Percentiles rank a stretch among this genome's conserved stretches.
These are phyloP conservation scores for Ophthalmolycus amberensis DNA, from an alignment of 2,113 vertebrate genomes.

Conservation along the genomic window DNA sequence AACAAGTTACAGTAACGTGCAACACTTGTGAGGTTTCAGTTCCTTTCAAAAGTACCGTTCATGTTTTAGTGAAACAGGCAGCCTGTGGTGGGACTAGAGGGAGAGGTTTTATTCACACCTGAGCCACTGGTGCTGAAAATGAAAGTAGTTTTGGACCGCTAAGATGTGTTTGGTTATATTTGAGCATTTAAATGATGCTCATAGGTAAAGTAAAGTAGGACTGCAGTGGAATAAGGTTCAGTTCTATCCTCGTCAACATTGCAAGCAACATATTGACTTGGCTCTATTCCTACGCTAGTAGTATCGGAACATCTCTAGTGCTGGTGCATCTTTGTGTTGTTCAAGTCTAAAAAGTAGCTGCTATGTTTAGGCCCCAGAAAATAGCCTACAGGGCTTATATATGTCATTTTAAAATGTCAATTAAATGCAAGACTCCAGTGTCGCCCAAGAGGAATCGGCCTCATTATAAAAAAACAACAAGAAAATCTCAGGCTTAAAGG, in stretches of 20 bases:
- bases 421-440: constrained; percentile 35
- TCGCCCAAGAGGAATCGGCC: constrained; percentile 10
- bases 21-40: constrained; percentile 46
- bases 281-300: not conserved
- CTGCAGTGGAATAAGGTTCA: not conserved
- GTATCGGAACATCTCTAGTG: not conserved
- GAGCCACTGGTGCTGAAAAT: not conserved
- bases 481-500: not conserved
- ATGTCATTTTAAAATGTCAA: constrained; percentile 61
- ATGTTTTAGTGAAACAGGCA: not conserved
- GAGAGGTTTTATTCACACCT: constrained; percentile 25
- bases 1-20: constrained; percentile 42
- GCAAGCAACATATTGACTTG: no score
- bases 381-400: constrained; percentile 29
- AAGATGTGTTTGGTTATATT: not conserved
- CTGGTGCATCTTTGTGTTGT: not conserved
- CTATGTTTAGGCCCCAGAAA: constrained; percentile 28
- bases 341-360: constrained; percentile 17
- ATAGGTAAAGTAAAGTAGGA: not conserved
- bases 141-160: not conserved
- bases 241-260: not conserved
- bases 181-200: not conserved
- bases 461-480: constrained; percentile 33
- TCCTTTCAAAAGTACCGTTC: constrained; percentile 4
- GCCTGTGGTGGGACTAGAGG: constrained; percentile 23